phyloP scores from a whole-genome alignment of 2,888 invertebrate species.

The Corbicula japonica region DNA sequence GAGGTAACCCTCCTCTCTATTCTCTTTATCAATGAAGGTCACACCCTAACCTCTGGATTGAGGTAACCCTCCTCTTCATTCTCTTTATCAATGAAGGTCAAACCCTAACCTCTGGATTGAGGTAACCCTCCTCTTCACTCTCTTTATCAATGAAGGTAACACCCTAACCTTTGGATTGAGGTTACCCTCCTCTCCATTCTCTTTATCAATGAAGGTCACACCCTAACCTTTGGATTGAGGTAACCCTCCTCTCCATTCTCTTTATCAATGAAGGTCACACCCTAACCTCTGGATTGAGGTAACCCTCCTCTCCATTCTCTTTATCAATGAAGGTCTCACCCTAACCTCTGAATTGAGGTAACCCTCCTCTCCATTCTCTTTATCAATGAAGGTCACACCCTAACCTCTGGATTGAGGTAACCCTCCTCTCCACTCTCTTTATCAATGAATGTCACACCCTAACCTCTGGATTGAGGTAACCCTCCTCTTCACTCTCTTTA shows the following conservation, averaged over 20 bases:
- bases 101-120: slow-evolving; percentile 91
- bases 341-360: slow-evolving; percentile 91
- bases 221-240: slow-evolving; percentile 91
- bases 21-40: too few relatives aligned
- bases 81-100: too few relatives aligned
- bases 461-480: slow-evolving; percentile 92
- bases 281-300: slow-evolving; percentile 91
- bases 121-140: slow-evolving; percentile 90
- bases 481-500: slow-evolving; percentile 90
- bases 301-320: slow-evolving; percentile 90
- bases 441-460: too few relatives aligned
- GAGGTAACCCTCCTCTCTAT: too few relatives aligned
- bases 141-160: slow-evolving; percentile 93
- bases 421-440: too few relatives aligned
- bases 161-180: too few relatives aligned
- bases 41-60: too few relatives aligned
- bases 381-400: slow-evolving; percentile 92
- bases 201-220: too few relatives aligned
- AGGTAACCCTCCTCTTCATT: too few relatives aligned
- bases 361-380: slow-evolving; percentile 90
- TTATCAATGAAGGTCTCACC: slow-evolving; percentile 93
- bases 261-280: slow-evolving; percentile 93
- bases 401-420: too few relatives aligned
- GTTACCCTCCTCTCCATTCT: too few relatives aligned
- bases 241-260: slow-evolving; percentile 90